Evolutionary conservation across 2,797 vertebrate species (phyloP), one percentile per base, ranked within the genome.

Genomic region (Melopsittacus undulatus): DNA sequence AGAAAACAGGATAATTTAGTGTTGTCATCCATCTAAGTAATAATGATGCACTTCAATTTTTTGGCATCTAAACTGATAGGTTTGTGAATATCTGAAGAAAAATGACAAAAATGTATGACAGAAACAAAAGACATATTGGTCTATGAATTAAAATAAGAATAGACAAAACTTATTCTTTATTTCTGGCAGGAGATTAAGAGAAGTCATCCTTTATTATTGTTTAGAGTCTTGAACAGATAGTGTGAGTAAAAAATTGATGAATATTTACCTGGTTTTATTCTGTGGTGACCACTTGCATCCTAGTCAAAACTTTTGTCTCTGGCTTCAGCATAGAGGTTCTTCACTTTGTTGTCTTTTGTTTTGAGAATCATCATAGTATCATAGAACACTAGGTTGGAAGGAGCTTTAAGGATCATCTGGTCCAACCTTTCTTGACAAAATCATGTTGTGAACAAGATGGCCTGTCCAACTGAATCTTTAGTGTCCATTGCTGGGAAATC

Each of bases 1-100:
- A 88, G 72, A 66, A 88, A 93, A 78, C 62, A n/a, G 32, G 36
- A n/a, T 81, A 85, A 95, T 87, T 91, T 84, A 91, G 23, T 90
- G 61, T 77, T 90, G 63, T 89, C 76, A 94, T 91, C 54, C 38
- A 54, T 90, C n/a, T 89, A 61, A 96, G 32, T 74, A 84, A 73
- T 51, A 76, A 80, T 17, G 32, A 90, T 92, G 43, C 30, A 54
- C 63, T 94, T 87, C 15, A 94, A 80, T 92, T 90, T 94, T 82
- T 73, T 84, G 51, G 42, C 51, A 52, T 87, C 59, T 89, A 40
- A 92, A 90, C 43, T 56, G n/a, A 84, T 69, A 87, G 17, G 10
- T 45, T 43, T 79, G 61, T 57, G 56, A 82, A 42, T 64, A 8
- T 89, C 52, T 90, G 51, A 83, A 92, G 54, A 82, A 23, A 52